Conservation (phyloP, 2,113 vertebrate species). For the Indicator indicator region DNA sequence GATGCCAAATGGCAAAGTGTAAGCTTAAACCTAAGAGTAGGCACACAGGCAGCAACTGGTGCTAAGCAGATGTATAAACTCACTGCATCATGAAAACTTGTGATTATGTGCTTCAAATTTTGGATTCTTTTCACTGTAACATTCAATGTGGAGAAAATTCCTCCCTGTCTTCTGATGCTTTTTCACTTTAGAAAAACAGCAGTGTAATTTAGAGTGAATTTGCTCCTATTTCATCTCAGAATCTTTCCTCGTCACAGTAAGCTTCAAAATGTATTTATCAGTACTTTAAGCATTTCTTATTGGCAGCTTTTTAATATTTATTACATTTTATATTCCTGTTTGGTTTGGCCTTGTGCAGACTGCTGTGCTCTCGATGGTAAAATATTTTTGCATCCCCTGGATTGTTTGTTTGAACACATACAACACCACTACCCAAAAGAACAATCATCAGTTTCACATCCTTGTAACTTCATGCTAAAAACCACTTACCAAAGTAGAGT, state of each 20-base stretch:
- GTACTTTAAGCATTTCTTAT: not conserved
- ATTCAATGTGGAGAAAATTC: not conserved
- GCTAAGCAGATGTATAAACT: conserved; percentile 67
- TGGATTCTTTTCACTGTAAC: not conserved
- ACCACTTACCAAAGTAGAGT: not conserved
- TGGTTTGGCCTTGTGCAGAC: not conserved
- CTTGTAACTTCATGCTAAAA: not conserved
- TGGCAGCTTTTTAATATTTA: not conserved
- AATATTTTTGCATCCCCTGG: not conserved
- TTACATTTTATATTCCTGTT: not conserved
- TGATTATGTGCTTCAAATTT: conserved; percentile 31
- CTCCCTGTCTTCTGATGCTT: not conserved
- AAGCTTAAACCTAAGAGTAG: conserved; percentile 26
- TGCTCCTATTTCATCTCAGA: not conserved
- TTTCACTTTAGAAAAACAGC: not conserved
- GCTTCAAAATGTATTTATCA: not conserved
- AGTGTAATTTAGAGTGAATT: not conserved
- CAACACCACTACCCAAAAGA: not conserved
- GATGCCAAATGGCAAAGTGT: conserved; percentile 6
- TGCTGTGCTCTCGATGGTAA: not conserved
- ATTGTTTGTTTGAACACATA: not conserved
- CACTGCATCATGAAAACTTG: conserved; percentile 46
- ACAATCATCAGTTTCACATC: not conserved
- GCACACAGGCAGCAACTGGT: conserved; percentile 19
- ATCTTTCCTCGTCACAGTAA: not conserved